Conservation (phyloP, 2,113 vertebrate species). For the Podiceps cristatus region DNA sequence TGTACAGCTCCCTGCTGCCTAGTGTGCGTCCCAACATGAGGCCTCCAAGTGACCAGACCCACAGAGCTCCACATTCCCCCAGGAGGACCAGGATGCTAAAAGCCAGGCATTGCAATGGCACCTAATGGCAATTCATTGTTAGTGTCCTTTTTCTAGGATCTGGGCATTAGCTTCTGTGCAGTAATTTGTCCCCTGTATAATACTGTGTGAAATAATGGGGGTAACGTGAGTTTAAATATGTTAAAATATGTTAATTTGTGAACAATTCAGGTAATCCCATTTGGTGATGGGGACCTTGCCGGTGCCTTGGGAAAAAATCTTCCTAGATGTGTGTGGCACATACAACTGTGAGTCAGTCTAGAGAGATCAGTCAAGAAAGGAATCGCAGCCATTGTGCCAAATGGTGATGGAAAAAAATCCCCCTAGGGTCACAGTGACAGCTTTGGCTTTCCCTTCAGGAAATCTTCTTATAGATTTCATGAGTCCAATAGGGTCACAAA, state of each 20-base stretch:
- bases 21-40: neutral
- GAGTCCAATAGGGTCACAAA: neutral
- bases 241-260: neutral
- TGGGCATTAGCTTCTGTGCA: neutral
- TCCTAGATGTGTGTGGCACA: neutral
- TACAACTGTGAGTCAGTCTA: neutral
- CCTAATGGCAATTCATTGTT: neutral
- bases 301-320: neutral
- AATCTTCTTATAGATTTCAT: neutral
- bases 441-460: neutral
- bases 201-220: neutral
- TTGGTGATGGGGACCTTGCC: neutral
- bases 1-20: neutral
- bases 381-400: neutral
- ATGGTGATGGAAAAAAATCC: neutral
- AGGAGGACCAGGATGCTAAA: neutral
- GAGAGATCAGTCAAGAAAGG: neutral
- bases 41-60: fast-evolving
- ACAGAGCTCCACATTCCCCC: neutral
- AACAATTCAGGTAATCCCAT: neutral
- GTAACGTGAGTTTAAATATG: neutral
- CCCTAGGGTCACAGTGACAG: neutral
- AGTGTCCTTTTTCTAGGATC: neutral
- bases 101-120: neutral
- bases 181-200: neutral